These are phyloP conservation scores for Apamea sordens DNA, from an alignment of 2,888 invertebrate genomes.

Conservation along the genomic window DNA sequence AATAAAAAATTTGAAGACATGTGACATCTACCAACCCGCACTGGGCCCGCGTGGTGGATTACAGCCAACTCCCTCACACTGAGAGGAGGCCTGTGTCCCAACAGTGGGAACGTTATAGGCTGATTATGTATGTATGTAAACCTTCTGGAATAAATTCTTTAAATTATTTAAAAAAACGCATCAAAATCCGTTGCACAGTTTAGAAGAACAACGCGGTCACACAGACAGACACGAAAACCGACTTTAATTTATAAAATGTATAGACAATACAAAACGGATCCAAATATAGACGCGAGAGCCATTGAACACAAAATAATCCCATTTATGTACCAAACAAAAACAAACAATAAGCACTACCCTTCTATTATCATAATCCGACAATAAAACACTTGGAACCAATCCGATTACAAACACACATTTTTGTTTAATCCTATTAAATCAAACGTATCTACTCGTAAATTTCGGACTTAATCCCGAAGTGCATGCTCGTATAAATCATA, in stretches of 20 bases:
- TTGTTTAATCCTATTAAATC: constrained; percentile 64
- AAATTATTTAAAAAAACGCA: background rate
- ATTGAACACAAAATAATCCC: constrained; percentile 24
- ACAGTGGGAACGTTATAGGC: too few species aligned
- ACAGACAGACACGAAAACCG: background rate
- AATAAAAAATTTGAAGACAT: too few species aligned
- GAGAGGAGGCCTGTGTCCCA: too few species aligned
- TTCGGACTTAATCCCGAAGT: constrained; percentile 41
- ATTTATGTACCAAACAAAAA: constrained; percentile 35
- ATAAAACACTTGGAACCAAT: constrained; percentile 57
- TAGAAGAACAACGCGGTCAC: too few species aligned
- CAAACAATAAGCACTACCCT: constrained; percentile 50
- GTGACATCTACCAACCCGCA: too few species aligned
- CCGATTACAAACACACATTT: constrained; percentile 60
- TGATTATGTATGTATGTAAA: background rate
- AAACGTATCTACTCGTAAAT: constrained; percentile 45
- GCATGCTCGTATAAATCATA: constrained; percentile 30
- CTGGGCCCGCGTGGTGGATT: too few species aligned
- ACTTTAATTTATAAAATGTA: background rate
- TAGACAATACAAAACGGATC: background rate
- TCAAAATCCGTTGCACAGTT: background rate
- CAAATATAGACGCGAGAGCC: constrained; percentile 3
- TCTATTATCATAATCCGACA: constrained; percentile 57
- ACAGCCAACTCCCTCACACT: too few species aligned
- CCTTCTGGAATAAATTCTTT: background rate